Evolutionary conservation across 2,113 vertebrate genomes (phyloP).

Genomic region (Nycticorax nycticorax): DNA sequence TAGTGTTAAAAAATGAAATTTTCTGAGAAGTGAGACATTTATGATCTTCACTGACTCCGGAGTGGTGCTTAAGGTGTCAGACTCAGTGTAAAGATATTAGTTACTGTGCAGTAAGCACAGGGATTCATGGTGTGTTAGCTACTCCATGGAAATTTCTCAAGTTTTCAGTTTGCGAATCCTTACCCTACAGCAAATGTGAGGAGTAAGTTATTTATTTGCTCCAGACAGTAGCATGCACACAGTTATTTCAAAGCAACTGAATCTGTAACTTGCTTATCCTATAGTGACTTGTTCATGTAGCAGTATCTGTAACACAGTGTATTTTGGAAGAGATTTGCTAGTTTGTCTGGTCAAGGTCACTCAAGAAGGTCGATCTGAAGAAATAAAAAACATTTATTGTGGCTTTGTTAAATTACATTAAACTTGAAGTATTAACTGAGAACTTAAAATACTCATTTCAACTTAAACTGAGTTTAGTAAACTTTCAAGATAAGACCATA

Average conservation of each 20-base stretch:
- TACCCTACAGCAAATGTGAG: not conserved
- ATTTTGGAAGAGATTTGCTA: not conserved
- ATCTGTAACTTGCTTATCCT: not conserved
- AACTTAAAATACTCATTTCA: not conserved
- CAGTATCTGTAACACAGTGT: not conserved
- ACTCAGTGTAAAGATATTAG: not conserved
- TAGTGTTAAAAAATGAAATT: not conserved
- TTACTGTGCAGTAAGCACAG: not conserved
- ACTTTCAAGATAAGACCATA: not conserved
- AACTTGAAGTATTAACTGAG: not conserved
- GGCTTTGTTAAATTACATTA: not conserved
- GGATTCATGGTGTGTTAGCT: not conserved
- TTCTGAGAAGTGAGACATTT: not conserved
- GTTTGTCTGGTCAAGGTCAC: not conserved
- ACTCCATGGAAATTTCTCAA: not conserved
- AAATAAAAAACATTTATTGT: not conserved
- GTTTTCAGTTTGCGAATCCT: not conserved
- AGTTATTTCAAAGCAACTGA: not conserved
- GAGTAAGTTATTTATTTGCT: not conserved
- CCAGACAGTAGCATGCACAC: not conserved
- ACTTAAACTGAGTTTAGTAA: not conserved
- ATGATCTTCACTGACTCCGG: not conserved
- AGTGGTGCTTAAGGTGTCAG: not conserved
- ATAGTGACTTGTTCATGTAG: not conserved
- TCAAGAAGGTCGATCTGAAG: not conserved